Conservation (phyloP, 2,113 vertebrate genomes). For the human (Homo sapiens) region DNA sequence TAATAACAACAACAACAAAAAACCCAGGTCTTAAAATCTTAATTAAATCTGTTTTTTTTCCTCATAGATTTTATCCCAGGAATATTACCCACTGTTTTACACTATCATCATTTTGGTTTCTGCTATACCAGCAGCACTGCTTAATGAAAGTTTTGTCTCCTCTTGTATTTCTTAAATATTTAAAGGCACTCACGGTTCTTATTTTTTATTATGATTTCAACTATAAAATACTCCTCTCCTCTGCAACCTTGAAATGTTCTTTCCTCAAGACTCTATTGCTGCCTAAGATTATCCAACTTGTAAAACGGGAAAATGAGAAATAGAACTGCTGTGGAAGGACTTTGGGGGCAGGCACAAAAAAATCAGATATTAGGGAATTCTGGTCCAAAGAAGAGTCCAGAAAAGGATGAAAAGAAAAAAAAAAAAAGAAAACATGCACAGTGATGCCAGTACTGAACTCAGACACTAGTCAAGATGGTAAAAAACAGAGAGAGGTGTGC, state of each 20-base stretch:
- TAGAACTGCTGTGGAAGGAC: neutral
- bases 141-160: slow-evolving; percentile 54
- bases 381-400: neutral
- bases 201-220: slow-evolving; percentile 58
- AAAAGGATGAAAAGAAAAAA: neutral
- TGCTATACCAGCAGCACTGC: slow-evolving; percentile 19
- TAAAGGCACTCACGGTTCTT: slow-evolving; percentile 51
- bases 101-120: slow-evolving; percentile 44
- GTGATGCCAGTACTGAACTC: neutral
- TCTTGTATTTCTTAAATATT: slow-evolving; percentile 72
- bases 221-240: slow-evolving; percentile 10
- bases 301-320: neutral
- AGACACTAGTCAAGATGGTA: neutral
- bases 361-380: neutral
- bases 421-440: neutral
- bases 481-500: neutral
- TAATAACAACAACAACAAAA: neutral
- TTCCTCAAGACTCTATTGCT: neutral
- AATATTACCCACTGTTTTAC: slow-evolving; percentile 48
- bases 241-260: slow-evolving; percentile 20
- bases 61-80: slow-evolving; percentile 1
- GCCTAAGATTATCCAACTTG: neutral
- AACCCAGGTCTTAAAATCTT: slow-evolving; percentile 51
- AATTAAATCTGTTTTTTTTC: slow-evolving; percentile 57
- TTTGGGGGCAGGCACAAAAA: neutral